A percentile compares a stretch with the other conserved stretches of the same genome.
phyloP scores from a whole-genome alignment of 2,888 invertebrate species.

The Torymus tubicola region DNA sequence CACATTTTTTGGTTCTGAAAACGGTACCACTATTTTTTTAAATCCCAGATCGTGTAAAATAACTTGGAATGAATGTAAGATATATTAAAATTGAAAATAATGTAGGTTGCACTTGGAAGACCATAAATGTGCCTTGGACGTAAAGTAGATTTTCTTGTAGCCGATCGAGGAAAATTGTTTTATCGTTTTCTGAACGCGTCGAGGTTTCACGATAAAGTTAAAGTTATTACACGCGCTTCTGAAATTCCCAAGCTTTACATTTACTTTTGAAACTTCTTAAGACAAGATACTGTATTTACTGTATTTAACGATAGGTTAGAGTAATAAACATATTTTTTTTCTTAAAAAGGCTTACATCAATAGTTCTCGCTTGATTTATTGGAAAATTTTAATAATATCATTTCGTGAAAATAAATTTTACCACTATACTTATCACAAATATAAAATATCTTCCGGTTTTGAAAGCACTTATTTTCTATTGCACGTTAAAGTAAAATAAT shows the following conservation, averaged over 20 bases:
- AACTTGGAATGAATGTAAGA: background rate
- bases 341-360: background rate
- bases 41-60: too few relatives aligned
- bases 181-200: constrained; percentile 27
- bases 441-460: too few relatives aligned
- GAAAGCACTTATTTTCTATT: too few relatives aligned
- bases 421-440: too few relatives aligned
- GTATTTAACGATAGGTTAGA: constrained; percentile 17
- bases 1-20: too few relatives aligned
- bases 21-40: too few relatives aligned
- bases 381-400: too few relatives aligned
- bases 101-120: constrained; percentile 30
- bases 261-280: constrained; percentile 25
- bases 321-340: constrained; percentile 26
- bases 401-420: too few relatives aligned
- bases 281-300: constrained; percentile 27
- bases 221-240: constrained; percentile 30
- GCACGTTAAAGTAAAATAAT: too few relatives aligned
- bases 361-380: too few relatives aligned
- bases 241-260: constrained; percentile 33
- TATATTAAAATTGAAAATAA: constrained; percentile 31
- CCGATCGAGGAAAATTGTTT: constrained; percentile 47
- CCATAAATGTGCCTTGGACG: constrained; percentile 37
- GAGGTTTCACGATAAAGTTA: constrained; percentile 26
- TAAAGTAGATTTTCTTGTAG: constrained; percentile 49